Evolutionary conservation across 2,888 invertebrate species (phyloP).

Genomic region (Cecidostiba fungosa): DNA sequence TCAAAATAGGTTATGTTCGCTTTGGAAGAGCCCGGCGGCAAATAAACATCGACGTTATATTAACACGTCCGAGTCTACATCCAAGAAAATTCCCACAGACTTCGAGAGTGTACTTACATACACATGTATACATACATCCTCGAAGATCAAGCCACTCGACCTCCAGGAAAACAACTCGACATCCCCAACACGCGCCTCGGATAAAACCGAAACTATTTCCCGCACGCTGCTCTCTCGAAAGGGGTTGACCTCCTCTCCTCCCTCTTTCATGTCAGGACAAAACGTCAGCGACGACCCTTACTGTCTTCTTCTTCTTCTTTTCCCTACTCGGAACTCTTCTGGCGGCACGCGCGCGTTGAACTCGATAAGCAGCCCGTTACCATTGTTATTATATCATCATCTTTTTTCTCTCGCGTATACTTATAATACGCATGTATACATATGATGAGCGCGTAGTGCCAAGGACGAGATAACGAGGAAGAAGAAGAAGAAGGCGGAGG

Average conservation of each 20-base stretch:
- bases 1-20: background rate
- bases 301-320: background rate
- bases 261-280: background rate
- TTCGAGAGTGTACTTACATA: too few relatives aligned
- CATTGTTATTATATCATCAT: background rate
- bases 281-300: background rate
- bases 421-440: background rate
- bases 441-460: background rate
- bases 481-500: background rate
- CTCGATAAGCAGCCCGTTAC: background rate
- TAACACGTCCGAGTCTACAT: too few relatives aligned
- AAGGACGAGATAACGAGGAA: constrained; percentile 1
- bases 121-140: too few relatives aligned
- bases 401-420: background rate
- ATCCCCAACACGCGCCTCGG: background rate
- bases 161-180: background rate
- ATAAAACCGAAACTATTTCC: background rate
- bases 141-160: background rate
- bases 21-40: too few relatives aligned
- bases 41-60: too few relatives aligned
- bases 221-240: background rate
- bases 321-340: background rate
- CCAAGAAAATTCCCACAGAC: background rate
- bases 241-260: background rate
- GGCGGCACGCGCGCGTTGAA: background rate